Base-by-base conservation (phyloP, 2,113 vertebrate species). In the Cynoglossus semilaevis region DNA sequence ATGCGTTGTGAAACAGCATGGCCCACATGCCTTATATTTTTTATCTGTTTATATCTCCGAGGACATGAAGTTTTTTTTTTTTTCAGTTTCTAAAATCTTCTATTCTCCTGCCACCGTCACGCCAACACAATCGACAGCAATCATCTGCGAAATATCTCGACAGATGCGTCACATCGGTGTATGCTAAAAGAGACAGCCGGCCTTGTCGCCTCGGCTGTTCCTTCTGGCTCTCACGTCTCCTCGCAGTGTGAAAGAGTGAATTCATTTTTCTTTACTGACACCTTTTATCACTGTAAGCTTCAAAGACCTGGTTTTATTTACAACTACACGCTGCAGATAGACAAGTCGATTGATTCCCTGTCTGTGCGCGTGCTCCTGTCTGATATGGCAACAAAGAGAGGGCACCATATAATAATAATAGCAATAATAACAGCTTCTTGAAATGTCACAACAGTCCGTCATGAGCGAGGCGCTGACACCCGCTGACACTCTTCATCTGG, bases 261-360 rank as follows among this genome's bases (percentile, higher is more conserved):
- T 67, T 74, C 36, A 50, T 54, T 58, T 57, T 38, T 19, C 5
- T 59, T 48, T 45, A 55, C 51, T 13, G 37, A 50, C 18, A 13
- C 65, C 64, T 76, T 79, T 76, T 67, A 77, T 79, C 77, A 42
- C 8, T 60, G 47, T 67, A 42, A 38, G 53, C 74, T 84, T 83
- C 76, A 82, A 84, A 82, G 79, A 47, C 29, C 65, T 74, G 69
- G 85, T 87, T 81, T 79, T 84, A 84, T 85, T 87, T 78, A 79
- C 78, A 74, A 79, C 79, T 74, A 61, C 66, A 47, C 15, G 71
- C 53, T 69, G 60, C 57, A 58, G 50, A 63, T 40, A 12, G 70
- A 40, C 53, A 9, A n/a, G 49, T 63, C 16, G 37, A 73, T 65
- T 74, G 60, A 79, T 41, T 86, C 67, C 76, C 42, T 29, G 22